phyloP scores from a whole-genome alignment of 2,113 vertebrate genomes.

The Australoheros scitulus region DNA sequence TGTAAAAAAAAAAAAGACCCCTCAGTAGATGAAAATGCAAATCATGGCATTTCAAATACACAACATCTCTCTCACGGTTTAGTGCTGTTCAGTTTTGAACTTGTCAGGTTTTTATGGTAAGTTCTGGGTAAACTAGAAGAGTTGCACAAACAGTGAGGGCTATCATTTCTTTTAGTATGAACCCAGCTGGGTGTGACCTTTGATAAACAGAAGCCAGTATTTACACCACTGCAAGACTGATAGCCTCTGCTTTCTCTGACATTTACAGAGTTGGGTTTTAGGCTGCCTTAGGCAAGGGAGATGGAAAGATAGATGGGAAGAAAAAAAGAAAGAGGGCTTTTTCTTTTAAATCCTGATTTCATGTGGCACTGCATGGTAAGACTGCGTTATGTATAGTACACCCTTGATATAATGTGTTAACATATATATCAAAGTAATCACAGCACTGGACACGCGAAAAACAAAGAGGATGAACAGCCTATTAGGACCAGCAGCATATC shows the following conservation, averaged over 20 bases:
- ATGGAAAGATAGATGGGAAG: background rate
- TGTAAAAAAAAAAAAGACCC: background rate
- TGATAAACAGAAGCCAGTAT: constrained; percentile 58
- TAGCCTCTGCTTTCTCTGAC: constrained; percentile 49
- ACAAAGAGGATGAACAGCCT: background rate
- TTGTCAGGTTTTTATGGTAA: background rate
- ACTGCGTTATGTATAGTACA: background rate
- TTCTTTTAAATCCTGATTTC: background rate
- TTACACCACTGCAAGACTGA: constrained; percentile 44
- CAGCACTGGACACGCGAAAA: background rate
- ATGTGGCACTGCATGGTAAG: background rate
- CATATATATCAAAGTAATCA: background rate
- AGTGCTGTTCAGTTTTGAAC: background rate
- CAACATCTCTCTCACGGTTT: background rate
- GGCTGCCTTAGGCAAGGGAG: constrained; percentile 19
- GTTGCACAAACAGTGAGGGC: constrained; percentile 26
- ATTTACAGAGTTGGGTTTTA: constrained; percentile 48
- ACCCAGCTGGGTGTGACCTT: constrained; percentile 57
- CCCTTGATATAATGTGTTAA: background rate
- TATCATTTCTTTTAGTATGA: constrained; percentile 21
- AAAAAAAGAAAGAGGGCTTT: background rate
- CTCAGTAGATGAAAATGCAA: background rate
- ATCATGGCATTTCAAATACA: background rate
- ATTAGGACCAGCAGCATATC: background rate
- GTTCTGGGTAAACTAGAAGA: constrained; percentile 1